Conservation (phyloP, 2,113 vertebrate species). For the Oncorhynchus nerka region DNA sequence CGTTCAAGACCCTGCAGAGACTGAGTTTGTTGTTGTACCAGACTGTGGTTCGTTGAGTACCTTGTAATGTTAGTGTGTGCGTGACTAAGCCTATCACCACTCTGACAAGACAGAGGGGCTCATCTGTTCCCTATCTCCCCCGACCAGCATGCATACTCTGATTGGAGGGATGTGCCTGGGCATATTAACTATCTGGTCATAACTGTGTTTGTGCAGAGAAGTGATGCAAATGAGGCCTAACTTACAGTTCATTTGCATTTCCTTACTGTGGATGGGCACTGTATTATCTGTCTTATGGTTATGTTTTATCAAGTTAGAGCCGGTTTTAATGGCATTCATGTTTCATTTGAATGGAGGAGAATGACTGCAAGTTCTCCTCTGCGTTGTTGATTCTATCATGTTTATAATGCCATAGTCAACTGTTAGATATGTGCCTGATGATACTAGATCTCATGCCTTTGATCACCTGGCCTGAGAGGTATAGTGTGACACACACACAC, state of each 20-base stretch:
- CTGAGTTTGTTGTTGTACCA: conserved; percentile 20
- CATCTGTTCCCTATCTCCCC: not conserved
- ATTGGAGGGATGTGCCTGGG: conserved; percentile 65
- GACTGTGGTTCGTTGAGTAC: too few species aligned
- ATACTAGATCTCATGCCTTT: not conserved
- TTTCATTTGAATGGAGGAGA: conserved; percentile 7
- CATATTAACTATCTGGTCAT: conserved; percentile 51
- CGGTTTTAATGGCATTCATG: conserved; percentile 8
- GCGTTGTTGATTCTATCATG: not conserved
- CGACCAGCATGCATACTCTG: conserved; percentile 24
- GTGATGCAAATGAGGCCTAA: not conserved
- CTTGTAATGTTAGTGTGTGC: too few species aligned
- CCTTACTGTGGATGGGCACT: not conserved
- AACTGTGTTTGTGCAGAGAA: not conserved
- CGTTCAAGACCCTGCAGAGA: conserved; percentile 42
- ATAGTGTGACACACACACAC: not conserved
- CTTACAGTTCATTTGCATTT: not conserved
- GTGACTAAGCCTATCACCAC: too few species aligned
- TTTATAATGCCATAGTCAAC: not conserved
- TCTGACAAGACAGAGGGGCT: too few species aligned
- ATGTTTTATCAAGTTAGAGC: not conserved
- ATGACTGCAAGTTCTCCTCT: not conserved
- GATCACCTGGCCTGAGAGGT: not conserved
- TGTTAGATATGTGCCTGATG: not conserved
- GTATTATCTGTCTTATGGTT: too few species aligned